Evolutionary conservation across 2,888 invertebrate genomes (phyloP).

Genomic region (Diarsia rubi): DNA sequence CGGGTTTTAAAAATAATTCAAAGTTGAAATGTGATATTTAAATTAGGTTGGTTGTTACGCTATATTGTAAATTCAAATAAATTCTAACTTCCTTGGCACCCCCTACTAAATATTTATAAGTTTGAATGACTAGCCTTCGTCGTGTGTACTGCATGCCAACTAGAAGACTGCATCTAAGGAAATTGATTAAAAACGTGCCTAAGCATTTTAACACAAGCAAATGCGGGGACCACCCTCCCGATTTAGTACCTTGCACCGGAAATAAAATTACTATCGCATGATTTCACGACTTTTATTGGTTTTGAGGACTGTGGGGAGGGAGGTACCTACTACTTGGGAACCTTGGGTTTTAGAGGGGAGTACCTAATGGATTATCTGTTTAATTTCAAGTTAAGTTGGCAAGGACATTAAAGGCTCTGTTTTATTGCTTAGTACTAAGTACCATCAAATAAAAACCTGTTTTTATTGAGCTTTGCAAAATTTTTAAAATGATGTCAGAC

Average conservation of each 20-base stretch:
- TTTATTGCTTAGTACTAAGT: slow-evolving; percentile 52
- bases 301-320: background rate
- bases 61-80: slow-evolving; percentile 20
- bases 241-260: slow-evolving; percentile 48
- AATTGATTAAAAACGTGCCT: slow-evolving; percentile 76
- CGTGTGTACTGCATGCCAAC: slow-evolving; percentile 51
- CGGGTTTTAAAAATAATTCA: slow-evolving; percentile 30
- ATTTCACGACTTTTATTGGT: slow-evolving; percentile 28
- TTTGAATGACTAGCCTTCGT: slow-evolving; percentile 23
- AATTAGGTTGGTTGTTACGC: slow-evolving; percentile 25
- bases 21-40: slow-evolving; percentile 39
- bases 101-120: slow-evolving; percentile 59
- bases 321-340: background rate
- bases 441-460: slow-evolving; percentile 44
- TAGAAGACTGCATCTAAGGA: slow-evolving; percentile 51
- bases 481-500: slow-evolving; percentile 34
- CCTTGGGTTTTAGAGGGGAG: slow-evolving; percentile 23
- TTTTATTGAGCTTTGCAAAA: slow-evolving; percentile 34
- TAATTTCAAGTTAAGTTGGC: slow-evolving; percentile 53
- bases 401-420: slow-evolving; percentile 43
- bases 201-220: slow-evolving; percentile 73
- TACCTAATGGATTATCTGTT: slow-evolving; percentile 25
- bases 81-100: slow-evolving; percentile 15
- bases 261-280: slow-evolving; percentile 55
- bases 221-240: slow-evolving; percentile 62